Conservation (phyloP, 2,113 vertebrate genomes). For the Calyptomena viridis region DNA sequence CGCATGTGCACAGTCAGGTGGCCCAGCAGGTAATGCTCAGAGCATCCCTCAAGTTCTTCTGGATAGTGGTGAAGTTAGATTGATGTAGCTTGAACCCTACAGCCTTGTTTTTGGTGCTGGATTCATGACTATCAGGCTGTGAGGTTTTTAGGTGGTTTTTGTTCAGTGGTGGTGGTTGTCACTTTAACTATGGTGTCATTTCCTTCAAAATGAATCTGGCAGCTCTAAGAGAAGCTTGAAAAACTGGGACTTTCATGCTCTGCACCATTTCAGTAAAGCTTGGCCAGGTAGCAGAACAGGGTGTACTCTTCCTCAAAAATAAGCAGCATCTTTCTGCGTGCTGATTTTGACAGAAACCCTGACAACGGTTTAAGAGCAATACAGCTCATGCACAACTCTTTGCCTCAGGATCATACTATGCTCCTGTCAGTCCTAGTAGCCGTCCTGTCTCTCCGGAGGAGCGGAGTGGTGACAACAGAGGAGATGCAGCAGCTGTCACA, state of each 20-base stretch:
- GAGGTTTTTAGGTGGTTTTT: neutral
- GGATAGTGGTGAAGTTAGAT: neutral
- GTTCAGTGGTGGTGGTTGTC: neutral
- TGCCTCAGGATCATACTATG: constrained; percentile 9
- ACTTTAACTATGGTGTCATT: rapidly evolving
- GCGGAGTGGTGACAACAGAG: neutral
- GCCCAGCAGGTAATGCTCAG: neutral
- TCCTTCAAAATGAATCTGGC: neutral
- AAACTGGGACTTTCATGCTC: neutral
- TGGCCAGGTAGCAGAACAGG: neutral
- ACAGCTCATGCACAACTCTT: neutral
- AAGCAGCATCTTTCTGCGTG: neutral
- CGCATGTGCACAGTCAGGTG: neutral
- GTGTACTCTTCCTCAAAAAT: neutral
- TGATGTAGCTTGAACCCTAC: neutral
- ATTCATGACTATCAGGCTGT: neutral
- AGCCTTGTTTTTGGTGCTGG: neutral
- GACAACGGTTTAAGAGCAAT: neutral
- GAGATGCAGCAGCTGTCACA: constrained; percentile 31
- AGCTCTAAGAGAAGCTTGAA: neutral
- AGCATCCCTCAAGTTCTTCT: neutral
- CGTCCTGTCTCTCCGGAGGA: neutral
- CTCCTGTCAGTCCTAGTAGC: constrained; percentile 14
- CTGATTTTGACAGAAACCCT: constrained; percentile 1
- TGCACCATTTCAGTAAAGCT: neutral